Evolutionary conservation across 2,113 vertebrate genomes (phyloP).

Genomic region (Setophaga kirtlandii): DNA sequence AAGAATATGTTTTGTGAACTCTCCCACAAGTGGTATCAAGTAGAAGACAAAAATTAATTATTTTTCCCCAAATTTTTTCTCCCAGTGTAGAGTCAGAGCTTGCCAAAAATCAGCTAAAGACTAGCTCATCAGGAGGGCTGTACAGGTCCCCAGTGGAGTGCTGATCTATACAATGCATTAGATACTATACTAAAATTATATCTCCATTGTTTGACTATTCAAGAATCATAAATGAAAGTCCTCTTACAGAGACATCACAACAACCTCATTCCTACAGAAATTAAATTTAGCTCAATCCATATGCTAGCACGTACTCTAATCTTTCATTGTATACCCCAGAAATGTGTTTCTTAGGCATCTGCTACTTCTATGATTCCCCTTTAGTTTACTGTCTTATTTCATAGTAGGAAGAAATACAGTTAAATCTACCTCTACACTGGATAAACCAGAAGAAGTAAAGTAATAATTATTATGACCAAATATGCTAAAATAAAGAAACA

Average conservation of each 20-base stretch:
- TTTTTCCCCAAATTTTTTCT: background rate
- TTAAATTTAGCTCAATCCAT: background rate
- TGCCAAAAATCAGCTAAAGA: background rate
- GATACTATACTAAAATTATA: background rate
- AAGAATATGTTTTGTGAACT: background rate
- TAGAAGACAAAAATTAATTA: background rate
- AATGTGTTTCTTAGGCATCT: background rate
- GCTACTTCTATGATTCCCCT: background rate
- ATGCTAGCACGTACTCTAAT: background rate
- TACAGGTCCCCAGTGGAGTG: background rate
- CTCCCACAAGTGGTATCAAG: background rate
- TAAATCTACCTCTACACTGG: background rate
- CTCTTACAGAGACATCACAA: background rate
- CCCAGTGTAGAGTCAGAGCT: background rate
- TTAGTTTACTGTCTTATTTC: background rate
- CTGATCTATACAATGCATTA: background rate
- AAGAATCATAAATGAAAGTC: background rate
- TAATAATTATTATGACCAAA: background rate
- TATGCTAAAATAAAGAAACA: background rate
- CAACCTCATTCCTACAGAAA: background rate
- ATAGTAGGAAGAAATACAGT: background rate
- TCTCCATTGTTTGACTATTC: background rate
- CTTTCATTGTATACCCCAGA: background rate
- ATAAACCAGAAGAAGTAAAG: background rate
- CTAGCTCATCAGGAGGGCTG: background rate